A percentile compares a stretch with the other conserved stretches of the same genome.
phyloP scores from a whole-genome alignment of 2,797 vertebrate species.

The Rhinatrema bivittatum region DNA sequence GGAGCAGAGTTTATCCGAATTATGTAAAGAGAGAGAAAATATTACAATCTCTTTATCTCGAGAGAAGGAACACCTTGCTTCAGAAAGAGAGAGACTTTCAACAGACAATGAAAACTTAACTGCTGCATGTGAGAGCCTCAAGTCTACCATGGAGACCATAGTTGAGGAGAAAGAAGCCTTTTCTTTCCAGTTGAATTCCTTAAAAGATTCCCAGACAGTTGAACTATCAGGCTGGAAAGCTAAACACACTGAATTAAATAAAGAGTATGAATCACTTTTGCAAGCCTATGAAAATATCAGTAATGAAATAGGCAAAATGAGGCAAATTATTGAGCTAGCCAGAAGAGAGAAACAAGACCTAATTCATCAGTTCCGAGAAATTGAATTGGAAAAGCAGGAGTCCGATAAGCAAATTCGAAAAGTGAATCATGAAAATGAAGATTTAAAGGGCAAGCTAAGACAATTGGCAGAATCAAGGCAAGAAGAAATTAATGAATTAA shows the following conservation, averaged over 20 bases:
- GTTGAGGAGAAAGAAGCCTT: slow-evolving; percentile 82
- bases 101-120: slow-evolving; percentile 72
- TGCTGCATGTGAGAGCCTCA: slow-evolving; percentile 77
- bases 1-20: slow-evolving; percentile 31
- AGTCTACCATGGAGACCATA: slow-evolving; percentile 78
- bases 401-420: slow-evolving; percentile 47
- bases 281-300: slow-evolving; percentile 80
- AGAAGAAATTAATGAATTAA: slow-evolving; percentile 50
- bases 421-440: slow-evolving; percentile 51
- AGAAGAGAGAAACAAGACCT: slow-evolving; percentile 74
- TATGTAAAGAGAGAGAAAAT: slow-evolving; percentile 42
- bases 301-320: slow-evolving; percentile 81
- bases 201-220: slow-evolving; percentile 78
- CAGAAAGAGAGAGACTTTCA: slow-evolving; percentile 49
- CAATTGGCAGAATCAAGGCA: slow-evolving; percentile 49
- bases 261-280: slow-evolving; percentile 79
- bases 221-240: slow-evolving; percentile 80
- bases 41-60: not conserved
- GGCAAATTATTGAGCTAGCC: slow-evolving; percentile 62
- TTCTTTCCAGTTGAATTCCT: slow-evolving; percentile 76
- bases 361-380: slow-evolving; percentile 49
- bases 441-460: slow-evolving; percentile 54
- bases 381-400: slow-evolving; percentile 47
- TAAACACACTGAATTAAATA: slow-evolving; percentile 72
- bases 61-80: slow-evolving; percentile 48